Conservation (phyloP, 2,113 vertebrate species). For the Hippocampus comes region DNA sequence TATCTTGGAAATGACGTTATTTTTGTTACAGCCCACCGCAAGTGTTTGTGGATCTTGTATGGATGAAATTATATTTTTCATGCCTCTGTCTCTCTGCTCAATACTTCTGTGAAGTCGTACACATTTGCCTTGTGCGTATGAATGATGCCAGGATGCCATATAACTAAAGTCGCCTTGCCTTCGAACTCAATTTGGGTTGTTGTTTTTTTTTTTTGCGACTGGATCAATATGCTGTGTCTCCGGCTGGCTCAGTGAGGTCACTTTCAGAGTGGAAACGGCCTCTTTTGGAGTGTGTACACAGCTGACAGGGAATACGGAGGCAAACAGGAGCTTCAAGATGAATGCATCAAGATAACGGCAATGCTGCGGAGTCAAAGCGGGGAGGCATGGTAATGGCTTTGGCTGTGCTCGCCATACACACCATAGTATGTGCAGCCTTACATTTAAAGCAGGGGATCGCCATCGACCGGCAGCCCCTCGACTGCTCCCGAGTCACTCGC, state of each 20-base stretch:
- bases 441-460: too few species aligned
- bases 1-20: not conserved
- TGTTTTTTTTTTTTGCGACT: slow-evolving; percentile 48
- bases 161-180: slow-evolving; percentile 14
- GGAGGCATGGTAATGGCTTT: slow-evolving; percentile 68
- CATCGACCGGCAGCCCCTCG: too few species aligned
- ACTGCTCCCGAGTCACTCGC: too few species aligned
- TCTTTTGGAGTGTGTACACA: slow-evolving; percentile 68
- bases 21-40: not conserved
- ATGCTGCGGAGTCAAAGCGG: slow-evolving; percentile 39
- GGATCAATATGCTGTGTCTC: slow-evolving; percentile 71
- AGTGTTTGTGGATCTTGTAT: not conserved
- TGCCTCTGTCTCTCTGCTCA: not conserved
- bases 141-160: not conserved
- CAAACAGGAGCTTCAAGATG: slow-evolving; percentile 68
- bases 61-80: not conserved
- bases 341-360: slow-evolving; percentile 67
- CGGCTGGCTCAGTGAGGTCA: slow-evolving; percentile 35
- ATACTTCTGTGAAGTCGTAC: not conserved
- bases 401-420: slow-evolving; percentile 18
- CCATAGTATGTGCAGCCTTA: too few species aligned
- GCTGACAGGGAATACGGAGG: slow-evolving; percentile 51
- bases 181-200: slow-evolving; percentile 43
- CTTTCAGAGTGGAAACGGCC: slow-evolving; percentile 49
- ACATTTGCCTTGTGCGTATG: not conserved